phyloP scores from a whole-genome alignment of 1,140 invertebrate species.

The Adoxophyes honmai region DNA sequence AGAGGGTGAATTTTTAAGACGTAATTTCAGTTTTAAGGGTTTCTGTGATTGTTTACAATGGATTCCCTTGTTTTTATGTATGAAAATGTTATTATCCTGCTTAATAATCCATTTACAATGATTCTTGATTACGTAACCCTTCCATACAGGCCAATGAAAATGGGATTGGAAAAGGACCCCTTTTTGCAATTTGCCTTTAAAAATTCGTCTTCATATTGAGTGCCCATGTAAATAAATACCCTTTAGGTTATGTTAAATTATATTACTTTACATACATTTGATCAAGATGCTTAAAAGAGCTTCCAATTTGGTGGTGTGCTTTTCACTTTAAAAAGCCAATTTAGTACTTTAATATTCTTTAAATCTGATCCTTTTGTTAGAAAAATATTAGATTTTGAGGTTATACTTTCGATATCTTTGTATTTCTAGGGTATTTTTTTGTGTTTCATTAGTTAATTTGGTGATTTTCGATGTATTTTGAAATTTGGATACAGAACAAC shows the following conservation, averaged over 20 bases:
- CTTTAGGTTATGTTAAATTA: constrained; percentile 54
- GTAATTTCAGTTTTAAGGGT: constrained; percentile 66
- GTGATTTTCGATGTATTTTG: too few species aligned
- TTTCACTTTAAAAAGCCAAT: neutral
- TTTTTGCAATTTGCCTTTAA: constrained; percentile 85
- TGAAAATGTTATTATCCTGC: constrained; percentile 78
- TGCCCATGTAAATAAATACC: constrained; percentile 31
- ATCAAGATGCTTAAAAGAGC: constrained; percentile 28
- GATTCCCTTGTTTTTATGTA: constrained; percentile 76
- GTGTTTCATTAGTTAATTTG: neutral
- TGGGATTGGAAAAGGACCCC: constrained; percentile 81
- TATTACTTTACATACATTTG: neutral
- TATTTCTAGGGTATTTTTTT: neutral
- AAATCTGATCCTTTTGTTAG: constrained; percentile 18
- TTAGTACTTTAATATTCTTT: constrained; percentile 20
- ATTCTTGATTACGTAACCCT: constrained; percentile 73
- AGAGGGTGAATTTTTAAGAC: constrained; percentile 59
- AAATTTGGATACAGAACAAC: too few species aligned
- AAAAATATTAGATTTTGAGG: constrained; percentile 1
- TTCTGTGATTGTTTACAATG: constrained; percentile 80
- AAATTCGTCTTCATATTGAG: constrained; percentile 66
- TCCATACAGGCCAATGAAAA: constrained; percentile 60
- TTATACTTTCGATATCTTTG: neutral
- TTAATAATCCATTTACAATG: constrained; percentile 60
- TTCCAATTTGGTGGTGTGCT: neutral